Evolutionary conservation across 2,797 vertebrate species (phyloP).

Genomic region (Poeciliopsis infans): DNA sequence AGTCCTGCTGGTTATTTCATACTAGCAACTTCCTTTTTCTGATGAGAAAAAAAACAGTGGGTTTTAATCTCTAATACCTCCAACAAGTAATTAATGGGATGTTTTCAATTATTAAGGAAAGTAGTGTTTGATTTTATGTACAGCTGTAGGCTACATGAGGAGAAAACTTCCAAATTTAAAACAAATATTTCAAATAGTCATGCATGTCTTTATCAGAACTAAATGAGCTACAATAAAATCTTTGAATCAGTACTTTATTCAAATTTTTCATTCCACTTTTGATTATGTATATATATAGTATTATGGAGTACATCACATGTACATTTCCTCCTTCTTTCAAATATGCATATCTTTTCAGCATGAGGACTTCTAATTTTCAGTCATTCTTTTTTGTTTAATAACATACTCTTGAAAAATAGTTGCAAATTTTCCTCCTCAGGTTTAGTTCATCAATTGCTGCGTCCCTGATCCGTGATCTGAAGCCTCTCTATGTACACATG

Average conservation of each 20-base stretch:
- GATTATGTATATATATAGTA: no score
- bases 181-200: neutral
- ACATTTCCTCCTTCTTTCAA: neutral
- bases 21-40: neutral
- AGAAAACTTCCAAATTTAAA: neutral
- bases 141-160: neutral
- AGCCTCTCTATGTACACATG: slow-evolving; percentile 58
- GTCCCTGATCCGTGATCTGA: neutral
- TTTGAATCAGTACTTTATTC: no score
- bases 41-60: neutral
- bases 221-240: no score
- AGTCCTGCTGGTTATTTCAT: neutral
- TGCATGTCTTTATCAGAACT: neutral
- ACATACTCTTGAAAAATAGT: neutral
- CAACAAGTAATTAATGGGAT: neutral
- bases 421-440: neutral
- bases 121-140: neutral
- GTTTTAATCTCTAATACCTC: neutral
- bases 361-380: neutral
- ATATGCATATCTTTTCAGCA: neutral
- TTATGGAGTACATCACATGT: no score
- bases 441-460: neutral
- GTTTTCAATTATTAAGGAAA: neutral
- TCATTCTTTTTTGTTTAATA: neutral
- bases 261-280: no score